Base-by-base conservation (phyloP, 2,797 vertebrate species). In the Taenioides sp. region DNA sequence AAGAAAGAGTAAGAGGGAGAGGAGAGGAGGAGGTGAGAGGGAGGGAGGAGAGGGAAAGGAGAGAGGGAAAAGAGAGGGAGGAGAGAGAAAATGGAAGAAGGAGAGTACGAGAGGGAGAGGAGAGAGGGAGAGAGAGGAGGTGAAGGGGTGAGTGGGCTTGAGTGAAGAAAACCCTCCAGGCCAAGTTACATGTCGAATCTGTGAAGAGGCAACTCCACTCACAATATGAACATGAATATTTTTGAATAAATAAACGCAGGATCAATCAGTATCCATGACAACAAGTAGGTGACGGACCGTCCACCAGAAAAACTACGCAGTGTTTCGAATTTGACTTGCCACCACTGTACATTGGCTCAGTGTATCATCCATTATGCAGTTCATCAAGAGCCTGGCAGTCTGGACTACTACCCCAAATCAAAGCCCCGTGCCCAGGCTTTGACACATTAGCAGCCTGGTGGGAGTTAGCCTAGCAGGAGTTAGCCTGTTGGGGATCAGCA, bases 371-470 rank as follows among this genome's bases (percentile, higher is more conserved):
- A 37, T 37, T 65, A 69, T 80, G 75, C 78, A 80, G 61, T 74
- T 73, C 78, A 72, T 87, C 89, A 70, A 88, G 87, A 84, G 81
- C 65, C 73, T 80, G 57, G 20, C 67, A 80, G 80, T 87, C 11
- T 79, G 86, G 82, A 84, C 81, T 80, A 49, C 76, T 78, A 73
- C 74, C 69, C 78, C 4, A 4, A n/a, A 40, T 64, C 59, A 63
- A 77, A 71, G 81, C 72, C 76, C 79, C 83, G 75, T 79, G 72
- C 84, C 71, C 60, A 34, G 73, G 79, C 74, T 84, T 84, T 87
- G 86, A 80, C 78, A 89, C 85, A 88, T 86, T 89, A 88, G 72
- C 75, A 72, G 73, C 79, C 82, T 87, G 86, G 89, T 75, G 22
- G 81, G 81, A 75, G 84, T 78, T 40, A 47, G 50, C 59, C 59